A percentile compares a stretch with the other conserved stretches of the same genome.
Evolutionary conservation across 2,113 vertebrate species (phyloP).

Genomic region (Macaca nemestrina): DNA sequence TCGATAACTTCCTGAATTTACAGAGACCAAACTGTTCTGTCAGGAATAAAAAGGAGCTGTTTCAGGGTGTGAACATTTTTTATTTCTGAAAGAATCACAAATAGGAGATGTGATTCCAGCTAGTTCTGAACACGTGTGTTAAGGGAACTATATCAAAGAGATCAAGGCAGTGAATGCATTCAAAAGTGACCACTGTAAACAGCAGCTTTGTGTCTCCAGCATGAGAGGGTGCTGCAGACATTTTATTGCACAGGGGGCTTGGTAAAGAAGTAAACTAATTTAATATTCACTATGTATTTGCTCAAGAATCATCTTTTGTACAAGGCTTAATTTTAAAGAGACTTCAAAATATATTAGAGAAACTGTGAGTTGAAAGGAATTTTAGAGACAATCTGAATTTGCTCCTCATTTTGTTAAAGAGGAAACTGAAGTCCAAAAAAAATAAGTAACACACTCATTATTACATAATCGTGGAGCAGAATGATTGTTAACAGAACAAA

Average conservation of each 20-base stretch:
- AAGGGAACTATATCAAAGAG: background rate
- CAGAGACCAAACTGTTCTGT: slow-evolving; percentile 22
- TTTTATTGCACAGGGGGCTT: background rate
- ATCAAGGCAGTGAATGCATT: background rate
- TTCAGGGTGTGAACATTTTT: slow-evolving; percentile 22
- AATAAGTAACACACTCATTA: background rate
- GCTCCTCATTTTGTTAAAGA: background rate
- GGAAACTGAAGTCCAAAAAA: background rate
- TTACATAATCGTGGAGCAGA: background rate
- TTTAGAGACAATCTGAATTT: background rate
- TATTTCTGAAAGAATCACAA: slow-evolving; percentile 48
- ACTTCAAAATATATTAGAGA: background rate
- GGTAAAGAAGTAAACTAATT: background rate
- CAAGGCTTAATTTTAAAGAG: slow-evolving; percentile 22
- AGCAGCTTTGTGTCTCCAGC: background rate
- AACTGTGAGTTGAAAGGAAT: background rate
- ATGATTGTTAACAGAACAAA: background rate
- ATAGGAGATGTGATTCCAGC: background rate
- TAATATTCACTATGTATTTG: background rate
- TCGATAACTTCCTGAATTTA: slow-evolving; percentile 48
- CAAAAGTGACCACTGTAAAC: background rate
- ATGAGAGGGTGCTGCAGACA: background rate
- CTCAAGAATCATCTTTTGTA: background rate
- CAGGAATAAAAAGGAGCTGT: slow-evolving; percentile 48
- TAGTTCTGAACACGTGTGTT: background rate